Evolutionary conservation across 2,113 vertebrate species (phyloP).

Genomic region (Platichthys flesus): DNA sequence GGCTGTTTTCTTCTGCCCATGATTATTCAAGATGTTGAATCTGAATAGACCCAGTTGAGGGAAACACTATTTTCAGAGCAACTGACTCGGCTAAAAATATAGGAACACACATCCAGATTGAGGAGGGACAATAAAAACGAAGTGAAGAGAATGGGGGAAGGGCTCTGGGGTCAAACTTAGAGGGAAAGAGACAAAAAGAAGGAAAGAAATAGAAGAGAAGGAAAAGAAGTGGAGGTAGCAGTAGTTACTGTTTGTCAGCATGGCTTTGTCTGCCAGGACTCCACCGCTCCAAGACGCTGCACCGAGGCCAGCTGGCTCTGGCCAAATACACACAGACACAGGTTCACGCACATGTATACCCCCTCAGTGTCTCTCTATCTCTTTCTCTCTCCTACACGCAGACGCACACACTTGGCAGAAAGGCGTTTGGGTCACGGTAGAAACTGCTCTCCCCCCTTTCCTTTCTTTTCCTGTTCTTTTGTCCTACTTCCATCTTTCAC

Average conservation of each 20-base stretch:
- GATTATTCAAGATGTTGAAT: not conserved
- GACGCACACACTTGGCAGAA: constrained; percentile 31
- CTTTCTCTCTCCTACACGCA: constrained; percentile 6
- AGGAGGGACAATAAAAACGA: constrained; percentile 19
- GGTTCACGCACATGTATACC: constrained; percentile 22
- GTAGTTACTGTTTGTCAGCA: constrained; percentile 80
- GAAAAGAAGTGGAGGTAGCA: constrained; percentile 58
- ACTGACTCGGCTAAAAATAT: constrained; percentile 14
- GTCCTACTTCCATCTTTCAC: constrained; percentile 42
- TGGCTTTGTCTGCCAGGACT: constrained; percentile 68
- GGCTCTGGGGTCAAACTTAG: constrained; percentile 27
- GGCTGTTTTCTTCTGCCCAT: not conserved
- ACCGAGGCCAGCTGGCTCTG: constrained; percentile 71
- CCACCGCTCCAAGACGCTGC: constrained; percentile 73
- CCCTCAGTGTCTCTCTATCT: not conserved
- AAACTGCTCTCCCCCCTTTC: constrained; percentile 21
- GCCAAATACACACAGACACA: constrained; percentile 32
- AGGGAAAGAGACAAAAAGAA: constrained; percentile 40
- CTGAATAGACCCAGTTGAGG: not conserved
- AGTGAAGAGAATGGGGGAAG: constrained; percentile 13
- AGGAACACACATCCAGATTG: constrained; percentile 2
- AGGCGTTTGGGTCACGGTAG: constrained; percentile 36
- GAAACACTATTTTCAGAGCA: not conserved
- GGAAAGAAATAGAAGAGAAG: constrained; percentile 53
- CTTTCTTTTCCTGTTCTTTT: constrained; percentile 49